These are phyloP conservation scores for Mormyrus iriodes DNA, from an alignment of 2,113 vertebrate genomes.

Conservation along the genomic window DNA sequence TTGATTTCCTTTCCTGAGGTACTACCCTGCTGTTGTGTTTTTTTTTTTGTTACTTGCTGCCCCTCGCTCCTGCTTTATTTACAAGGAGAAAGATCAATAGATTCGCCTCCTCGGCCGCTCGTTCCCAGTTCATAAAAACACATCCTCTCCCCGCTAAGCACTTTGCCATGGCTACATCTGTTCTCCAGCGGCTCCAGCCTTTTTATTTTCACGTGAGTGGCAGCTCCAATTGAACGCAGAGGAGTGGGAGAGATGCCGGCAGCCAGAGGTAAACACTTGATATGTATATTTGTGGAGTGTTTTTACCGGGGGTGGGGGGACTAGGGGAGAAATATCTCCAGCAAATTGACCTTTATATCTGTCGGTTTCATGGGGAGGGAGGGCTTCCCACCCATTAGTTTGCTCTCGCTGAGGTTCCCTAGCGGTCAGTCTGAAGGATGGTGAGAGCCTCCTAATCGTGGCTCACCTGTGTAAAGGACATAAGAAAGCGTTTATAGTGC, in stretches of 20 bases:
- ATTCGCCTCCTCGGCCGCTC: conserved; percentile 55
- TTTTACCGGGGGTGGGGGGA: conserved; percentile 46
- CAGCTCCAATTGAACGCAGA: conserved; percentile 62
- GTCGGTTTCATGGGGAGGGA: conserved; percentile 19
- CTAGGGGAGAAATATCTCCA: conserved; percentile 36
- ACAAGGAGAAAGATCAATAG: conserved; percentile 60
- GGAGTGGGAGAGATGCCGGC: conserved; percentile 24
- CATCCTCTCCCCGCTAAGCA: conserved; percentile 50
- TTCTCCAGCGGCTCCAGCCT: conserved; percentile 60
- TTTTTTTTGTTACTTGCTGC: conserved; percentile 63
- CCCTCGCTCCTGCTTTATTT: conserved; percentile 62
- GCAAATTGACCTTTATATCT: conserved; percentile 43
- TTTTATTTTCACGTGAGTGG: conserved; percentile 63
- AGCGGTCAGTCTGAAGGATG: not conserved
- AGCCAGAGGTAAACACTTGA: conserved; percentile 38
- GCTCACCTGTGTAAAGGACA: not conserved
- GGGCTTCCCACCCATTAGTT: conserved; percentile 14
- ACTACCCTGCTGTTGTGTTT: conserved; percentile 55
- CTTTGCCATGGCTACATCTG: conserved; percentile 51
- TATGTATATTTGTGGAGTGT: conserved; percentile 47
- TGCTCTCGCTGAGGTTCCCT: not conserved
- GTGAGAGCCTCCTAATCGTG: not conserved
- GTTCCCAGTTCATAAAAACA: conserved; percentile 61
- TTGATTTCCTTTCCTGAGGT: conserved; percentile 58
- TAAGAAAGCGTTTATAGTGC: not conserved